Percentiles rank a stretch among this genome's conserved stretches.
Evolutionary conservation across 2,888 invertebrate genomes (phyloP).

Genomic region (Tanypteryx hageni): DNA sequence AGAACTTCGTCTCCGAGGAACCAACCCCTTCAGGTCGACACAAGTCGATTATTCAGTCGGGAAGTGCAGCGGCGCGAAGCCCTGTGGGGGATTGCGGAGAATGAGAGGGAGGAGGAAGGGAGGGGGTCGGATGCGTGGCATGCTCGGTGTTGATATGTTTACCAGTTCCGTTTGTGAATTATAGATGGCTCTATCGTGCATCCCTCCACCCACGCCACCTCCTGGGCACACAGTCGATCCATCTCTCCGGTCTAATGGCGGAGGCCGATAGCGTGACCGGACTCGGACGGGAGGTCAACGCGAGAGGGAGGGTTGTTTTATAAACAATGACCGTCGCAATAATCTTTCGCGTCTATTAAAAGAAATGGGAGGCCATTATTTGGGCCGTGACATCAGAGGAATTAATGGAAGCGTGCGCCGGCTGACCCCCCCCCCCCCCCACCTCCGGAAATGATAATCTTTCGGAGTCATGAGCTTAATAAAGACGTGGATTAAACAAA

Average conservation of each 20-base stretch:
- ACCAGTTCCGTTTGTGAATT: slow-evolving; percentile 16
- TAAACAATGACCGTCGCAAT: too few species aligned
- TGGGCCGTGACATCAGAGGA: too few species aligned
- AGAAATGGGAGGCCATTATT: too few species aligned
- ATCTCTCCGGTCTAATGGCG: not conserved
- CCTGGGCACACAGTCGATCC: not conserved
- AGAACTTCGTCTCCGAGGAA: not conserved
- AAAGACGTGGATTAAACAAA: too few species aligned
- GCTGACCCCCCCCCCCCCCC: too few species aligned
- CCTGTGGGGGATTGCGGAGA: not conserved
- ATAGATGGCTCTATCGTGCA: slow-evolving; percentile 23
- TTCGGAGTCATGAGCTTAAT: too few species aligned
- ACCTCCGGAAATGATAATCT: too few species aligned
- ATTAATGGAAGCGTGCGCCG: too few species aligned
- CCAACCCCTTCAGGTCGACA: too few species aligned
- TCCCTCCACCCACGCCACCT: not conserved
- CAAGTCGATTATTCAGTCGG: not conserved
- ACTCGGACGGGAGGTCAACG: not conserved
- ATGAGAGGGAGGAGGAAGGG: not conserved
- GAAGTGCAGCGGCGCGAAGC: not conserved
- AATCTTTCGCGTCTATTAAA: too few species aligned
- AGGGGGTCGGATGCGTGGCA: not conserved
- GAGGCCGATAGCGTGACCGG: not conserved
- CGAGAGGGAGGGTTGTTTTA: too few species aligned
- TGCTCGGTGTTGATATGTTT: not conserved